Conservation (phyloP, 2,797 vertebrate species). For the Lates japonicus region DNA sequence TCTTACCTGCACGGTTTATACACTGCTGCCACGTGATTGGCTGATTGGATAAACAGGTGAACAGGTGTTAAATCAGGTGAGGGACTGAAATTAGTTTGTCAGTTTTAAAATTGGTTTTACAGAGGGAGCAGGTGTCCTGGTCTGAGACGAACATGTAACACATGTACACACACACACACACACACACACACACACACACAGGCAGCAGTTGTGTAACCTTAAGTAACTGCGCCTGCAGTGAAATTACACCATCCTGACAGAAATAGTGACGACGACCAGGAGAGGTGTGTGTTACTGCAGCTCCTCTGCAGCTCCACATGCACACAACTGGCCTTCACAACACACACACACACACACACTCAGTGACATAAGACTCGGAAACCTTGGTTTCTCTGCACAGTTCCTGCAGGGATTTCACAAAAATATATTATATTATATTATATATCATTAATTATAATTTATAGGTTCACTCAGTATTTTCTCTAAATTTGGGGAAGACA, state of each 20-base stretch:
- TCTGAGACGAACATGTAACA: not conserved
- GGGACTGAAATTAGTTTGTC: too few species aligned
- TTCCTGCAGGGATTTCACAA: too few species aligned
- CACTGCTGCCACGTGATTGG: too few species aligned
- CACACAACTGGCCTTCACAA: not conserved
- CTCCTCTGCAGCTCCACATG: not conserved
- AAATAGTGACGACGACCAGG: slow-evolving; percentile 18
- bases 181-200: not conserved
- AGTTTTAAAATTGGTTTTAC: not conserved
- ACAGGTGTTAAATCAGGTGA: too few species aligned
- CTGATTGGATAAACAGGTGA: too few species aligned
- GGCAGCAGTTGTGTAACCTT: not conserved
- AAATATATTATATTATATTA: too few species aligned
- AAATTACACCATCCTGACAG: slow-evolving; percentile 22
- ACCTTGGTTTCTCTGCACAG: too few species aligned
- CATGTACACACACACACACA: not conserved
- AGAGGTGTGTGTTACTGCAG: not conserved
- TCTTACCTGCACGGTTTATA: too few species aligned
- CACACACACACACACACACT: not conserved
- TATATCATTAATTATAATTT: too few species aligned
- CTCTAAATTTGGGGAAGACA: too few species aligned
- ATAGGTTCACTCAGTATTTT: too few species aligned
- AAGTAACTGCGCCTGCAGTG: not conserved
- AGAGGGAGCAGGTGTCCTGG: not conserved
- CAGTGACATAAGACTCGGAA: too few species aligned